Percentiles rank a stretch among this genome's conserved stretches.
These are phyloP conservation scores for Corythoichthys haematopterus DNA, from an alignment of 2,113 vertebrate species.

Conservation along the genomic window DNA sequence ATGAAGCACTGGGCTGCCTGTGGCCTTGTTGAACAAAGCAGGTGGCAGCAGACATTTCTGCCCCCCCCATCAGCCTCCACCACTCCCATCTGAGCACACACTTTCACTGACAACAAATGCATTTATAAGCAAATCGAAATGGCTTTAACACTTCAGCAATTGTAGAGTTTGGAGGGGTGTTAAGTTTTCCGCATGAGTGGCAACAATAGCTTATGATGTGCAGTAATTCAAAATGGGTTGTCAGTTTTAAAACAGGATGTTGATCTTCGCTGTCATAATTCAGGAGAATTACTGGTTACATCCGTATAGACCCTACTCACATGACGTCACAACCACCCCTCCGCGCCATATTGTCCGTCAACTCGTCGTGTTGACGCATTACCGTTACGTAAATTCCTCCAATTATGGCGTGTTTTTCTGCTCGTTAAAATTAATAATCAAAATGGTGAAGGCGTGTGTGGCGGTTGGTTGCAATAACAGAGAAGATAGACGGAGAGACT, in stretches of 20 bases:
- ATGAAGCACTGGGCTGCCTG: slow-evolving; percentile 41
- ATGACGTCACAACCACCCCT: too few species aligned
- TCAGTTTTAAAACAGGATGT: slow-evolving; percentile 24
- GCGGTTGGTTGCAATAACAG: too few species aligned
- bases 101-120: slow-evolving; percentile 39
- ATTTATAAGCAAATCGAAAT: slow-evolving; percentile 46
- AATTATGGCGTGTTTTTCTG: too few species aligned
- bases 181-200: slow-evolving; percentile 25
- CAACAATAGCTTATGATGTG: slow-evolving; percentile 29
- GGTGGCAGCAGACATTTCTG: slow-evolving; percentile 59
- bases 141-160: slow-evolving; percentile 26
- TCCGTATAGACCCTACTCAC: background rate
- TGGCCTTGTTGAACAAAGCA: slow-evolving; percentile 45
- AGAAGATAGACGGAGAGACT: too few species aligned
- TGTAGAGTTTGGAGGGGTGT: slow-evolving; percentile 12
- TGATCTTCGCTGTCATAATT: slow-evolving; percentile 9
- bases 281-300: background rate
- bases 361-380: too few species aligned
- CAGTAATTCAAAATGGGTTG: slow-evolving; percentile 28
- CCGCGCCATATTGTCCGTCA: too few species aligned
- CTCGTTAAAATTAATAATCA: too few species aligned
- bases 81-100: slow-evolving; percentile 55
- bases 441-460: too few species aligned
- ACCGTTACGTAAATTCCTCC: too few species aligned
- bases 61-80: slow-evolving; percentile 11